Evolutionary conservation across 2,113 vertebrate species (phyloP).

Genomic region (Zonotrichia leucophrys): DNA sequence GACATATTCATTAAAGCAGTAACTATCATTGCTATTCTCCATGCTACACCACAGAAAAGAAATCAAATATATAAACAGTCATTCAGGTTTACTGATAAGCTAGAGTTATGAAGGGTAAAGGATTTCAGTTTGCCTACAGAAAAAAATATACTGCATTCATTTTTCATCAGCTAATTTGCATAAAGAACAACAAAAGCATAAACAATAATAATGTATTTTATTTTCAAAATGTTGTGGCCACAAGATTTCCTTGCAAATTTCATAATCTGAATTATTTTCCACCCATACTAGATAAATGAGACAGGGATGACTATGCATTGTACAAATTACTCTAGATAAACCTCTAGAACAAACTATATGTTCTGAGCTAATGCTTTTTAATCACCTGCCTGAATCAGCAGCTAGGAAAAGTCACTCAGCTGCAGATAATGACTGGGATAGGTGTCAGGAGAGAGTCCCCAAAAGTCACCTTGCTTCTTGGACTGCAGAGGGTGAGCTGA

Average conservation of each 20-base stretch:
- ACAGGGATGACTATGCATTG: conserved; percentile 3
- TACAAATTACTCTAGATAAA: conserved; percentile 10
- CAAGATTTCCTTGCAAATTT: conserved; percentile 15
- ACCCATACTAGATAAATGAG: neutral
- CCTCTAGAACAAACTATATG: neutral
- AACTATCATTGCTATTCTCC: neutral
- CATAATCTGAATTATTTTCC: conserved; percentile 25
- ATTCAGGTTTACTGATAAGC: neutral
- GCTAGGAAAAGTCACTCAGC: neutral
- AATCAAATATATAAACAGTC: neutral
- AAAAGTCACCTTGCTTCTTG: conserved; percentile 21
- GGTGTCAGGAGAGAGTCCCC: neutral
- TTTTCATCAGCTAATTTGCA: conserved; percentile 32
- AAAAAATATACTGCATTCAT: conserved; percentile 18
- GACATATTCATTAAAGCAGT: neutral
- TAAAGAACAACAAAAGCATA: conserved; percentile 15
- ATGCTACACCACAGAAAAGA: neutral
- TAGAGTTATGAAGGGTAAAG: neutral
- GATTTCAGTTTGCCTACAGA: neutral
- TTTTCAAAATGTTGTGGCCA: neutral
- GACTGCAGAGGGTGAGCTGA: neutral
- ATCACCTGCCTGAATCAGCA: conserved; percentile 17
- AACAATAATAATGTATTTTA: neutral
- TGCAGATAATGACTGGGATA: neutral
- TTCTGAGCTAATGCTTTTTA: conserved; percentile 37